Percentiles rank a stretch among this genome's conserved stretches.
Evolutionary conservation across 2,888 invertebrate species (phyloP).

Genomic region (Epirrhoe tristata): DNA sequence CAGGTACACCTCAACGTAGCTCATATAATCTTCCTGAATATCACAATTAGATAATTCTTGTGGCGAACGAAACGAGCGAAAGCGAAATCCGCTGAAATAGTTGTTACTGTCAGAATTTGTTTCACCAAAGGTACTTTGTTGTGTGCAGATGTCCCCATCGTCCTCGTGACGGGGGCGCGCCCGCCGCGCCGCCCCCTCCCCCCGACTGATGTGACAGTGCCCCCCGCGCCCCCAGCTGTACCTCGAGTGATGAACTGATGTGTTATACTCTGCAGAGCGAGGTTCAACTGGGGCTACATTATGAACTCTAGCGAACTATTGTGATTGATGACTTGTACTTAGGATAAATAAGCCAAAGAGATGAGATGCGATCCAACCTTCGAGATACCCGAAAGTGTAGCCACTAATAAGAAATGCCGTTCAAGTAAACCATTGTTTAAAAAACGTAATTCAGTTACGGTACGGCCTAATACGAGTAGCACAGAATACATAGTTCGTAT

Average conservation of each 20-base stretch:
- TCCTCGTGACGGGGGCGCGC: conserved; percentile 28
- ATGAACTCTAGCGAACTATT: background rate
- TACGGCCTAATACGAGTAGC: conserved; percentile 1
- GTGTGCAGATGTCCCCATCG: conserved; percentile 26
- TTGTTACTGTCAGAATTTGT: no score
- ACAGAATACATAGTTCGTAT: no score
- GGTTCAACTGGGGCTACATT: background rate
- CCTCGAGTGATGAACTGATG: conserved; percentile 2
- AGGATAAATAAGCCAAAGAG: no score
- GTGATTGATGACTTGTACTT: background rate
- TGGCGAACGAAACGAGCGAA: no score
- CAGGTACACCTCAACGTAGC: background rate
- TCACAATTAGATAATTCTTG: no score
- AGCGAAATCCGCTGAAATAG: no score
- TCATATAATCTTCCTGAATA: background rate
- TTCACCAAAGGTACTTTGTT: background rate
- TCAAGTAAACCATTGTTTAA: no score
- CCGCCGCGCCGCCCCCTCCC: conserved; percentile 18
- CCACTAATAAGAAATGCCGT: no score
- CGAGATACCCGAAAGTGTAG: no score
- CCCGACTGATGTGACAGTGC: conserved; percentile 12
- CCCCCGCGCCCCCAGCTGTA: conserved; percentile 18
- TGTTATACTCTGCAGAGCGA: background rate
- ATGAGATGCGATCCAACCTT: no score
- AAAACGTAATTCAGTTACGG: no score